Base-by-base conservation (phyloP, 2,797 vertebrate genomes). In the Malacoraja senta region DNA sequence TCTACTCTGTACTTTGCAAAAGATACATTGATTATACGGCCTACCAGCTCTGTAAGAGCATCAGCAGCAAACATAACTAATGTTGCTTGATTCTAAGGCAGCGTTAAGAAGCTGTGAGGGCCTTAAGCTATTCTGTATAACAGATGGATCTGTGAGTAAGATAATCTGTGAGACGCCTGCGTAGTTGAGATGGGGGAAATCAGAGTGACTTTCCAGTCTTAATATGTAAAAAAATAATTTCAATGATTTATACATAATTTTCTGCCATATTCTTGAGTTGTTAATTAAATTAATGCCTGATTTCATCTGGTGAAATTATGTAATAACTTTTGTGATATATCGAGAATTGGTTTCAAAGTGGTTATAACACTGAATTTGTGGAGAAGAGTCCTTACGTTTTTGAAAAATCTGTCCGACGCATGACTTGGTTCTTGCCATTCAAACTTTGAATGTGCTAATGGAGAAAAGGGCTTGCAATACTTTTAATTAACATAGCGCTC, bases 121-220 rank as follows among this genome's bases (percentile, higher is more conserved):
- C n/a, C 84, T 68, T 88, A 88, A 88, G 61, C 84, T 35, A 15
- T 88, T 88, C 61, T 65, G 63, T 35, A 88, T 21, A 68, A 35
- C 61, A 88, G 84, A 88, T 88, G 61, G 61, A 88, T 88, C 84
- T 35, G 84, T 68, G n/a, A 63, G 17, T 68, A n/a, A 88, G 84
- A 88, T 88, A 68, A 65, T 65, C 61, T 88, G n/a, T 68, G 84
- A 68, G 68, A 65, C 19, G 84, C n/a, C 61, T 88, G 84, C 61
- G 21, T 68, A 19, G 63, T 21, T 88, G 63, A 68, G 19, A 32
- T 10, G n/a, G n/a, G 44, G 17, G 61, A 88, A 88, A 35, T 68
- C 63, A 35, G 84, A 63, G 0, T 0, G 1, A 19, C 29, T 86
- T 88, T 68, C 29, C 63, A 35, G 17, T 88, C n/a, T 9, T 53